phyloP scores from a whole-genome alignment of 2,797 vertebrate species.

The Lacerta viridis region DNA sequence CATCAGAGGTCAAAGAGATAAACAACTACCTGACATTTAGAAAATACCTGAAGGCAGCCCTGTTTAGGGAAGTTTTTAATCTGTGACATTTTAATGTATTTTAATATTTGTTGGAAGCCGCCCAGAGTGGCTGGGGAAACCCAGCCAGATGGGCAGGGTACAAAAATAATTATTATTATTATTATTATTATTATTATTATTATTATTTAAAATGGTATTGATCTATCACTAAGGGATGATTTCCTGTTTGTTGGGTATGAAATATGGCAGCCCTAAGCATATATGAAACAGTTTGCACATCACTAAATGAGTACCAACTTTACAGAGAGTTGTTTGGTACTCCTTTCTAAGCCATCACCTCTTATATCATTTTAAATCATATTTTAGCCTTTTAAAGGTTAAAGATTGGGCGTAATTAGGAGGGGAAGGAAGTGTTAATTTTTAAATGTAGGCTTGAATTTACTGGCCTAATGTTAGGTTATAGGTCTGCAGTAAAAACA shows the following conservation, averaged over 20 bases:
- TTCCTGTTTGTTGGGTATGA: not conserved
- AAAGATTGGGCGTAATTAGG: not conserved
- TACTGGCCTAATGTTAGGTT: not conserved
- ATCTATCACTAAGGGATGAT: not conserved
- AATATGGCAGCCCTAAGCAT: too few species aligned
- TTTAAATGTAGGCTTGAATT: not conserved
- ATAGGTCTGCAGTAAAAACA: slow-evolving; percentile 38
- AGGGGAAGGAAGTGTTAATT: not conserved
- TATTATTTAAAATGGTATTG: not conserved
- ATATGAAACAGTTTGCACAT: not conserved
- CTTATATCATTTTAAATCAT: not conserved
- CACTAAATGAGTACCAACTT: not conserved
- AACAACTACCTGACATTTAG: too few species aligned
- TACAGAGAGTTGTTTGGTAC: not conserved
- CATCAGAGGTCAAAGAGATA: too few species aligned
- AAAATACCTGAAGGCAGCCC: too few species aligned
- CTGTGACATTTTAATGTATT: too few species aligned
- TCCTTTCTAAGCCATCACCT: not conserved
- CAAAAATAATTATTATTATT: too few species aligned
- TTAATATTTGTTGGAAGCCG: too few species aligned
- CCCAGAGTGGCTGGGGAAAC: too few species aligned
- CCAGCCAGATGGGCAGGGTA: too few species aligned
- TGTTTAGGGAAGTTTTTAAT: too few species aligned
- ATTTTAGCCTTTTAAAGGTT: not conserved
- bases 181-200: too few species aligned